Base-by-base conservation (phyloP, 2,888 invertebrate species). In the Adelphocoris suturalis region DNA sequence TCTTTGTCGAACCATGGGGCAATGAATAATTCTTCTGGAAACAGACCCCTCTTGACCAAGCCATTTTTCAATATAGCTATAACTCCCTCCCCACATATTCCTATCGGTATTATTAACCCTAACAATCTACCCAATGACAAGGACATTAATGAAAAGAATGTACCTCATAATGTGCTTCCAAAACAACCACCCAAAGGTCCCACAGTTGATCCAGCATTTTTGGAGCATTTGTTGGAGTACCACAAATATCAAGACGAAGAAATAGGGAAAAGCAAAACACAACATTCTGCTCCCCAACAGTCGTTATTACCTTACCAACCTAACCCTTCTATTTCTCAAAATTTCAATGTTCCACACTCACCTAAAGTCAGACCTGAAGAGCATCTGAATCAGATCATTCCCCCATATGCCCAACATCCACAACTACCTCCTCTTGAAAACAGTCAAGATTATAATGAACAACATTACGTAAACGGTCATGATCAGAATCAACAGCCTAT, bases 41-140 rank as follows among this genome's bases (percentile, higher is more conserved):
- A 47, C 52, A 84, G 16, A 84, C 57, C 84, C 16, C 55, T 55
- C 16, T 28, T 55, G 9, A 16, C 52, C 0, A 76, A 46, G 4
- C 48, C 75, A 48, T 76, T 85, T 16, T 75, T 68, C 23, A 84
- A 47, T 14, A 48, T 27, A 2, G 47, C 55, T 7, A 48, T 81
- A 16, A 90, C 80, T 28, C 78, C 86, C 23, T 80, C 84, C 0
- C 81, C 84, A 16, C 28, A 90, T n/a, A 87, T 90, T 19, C 90
- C 89, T 11, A 90, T 90, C 23, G 90, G 90, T 23, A 86, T 90
- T 16, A 90, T 90, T 13, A 90, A 90, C 48, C 90, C 89, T 2
- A 86, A 90, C 52, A 86, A 89, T 12, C 82, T 90, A 1, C 27
- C 55, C 23, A 46, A 52, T 12, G 23, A 47, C 13, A 52, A 61